These are phyloP conservation scores for Chymomyza amoena DNA, from an alignment of 2,888 invertebrate genomes.

Conservation along the genomic window DNA sequence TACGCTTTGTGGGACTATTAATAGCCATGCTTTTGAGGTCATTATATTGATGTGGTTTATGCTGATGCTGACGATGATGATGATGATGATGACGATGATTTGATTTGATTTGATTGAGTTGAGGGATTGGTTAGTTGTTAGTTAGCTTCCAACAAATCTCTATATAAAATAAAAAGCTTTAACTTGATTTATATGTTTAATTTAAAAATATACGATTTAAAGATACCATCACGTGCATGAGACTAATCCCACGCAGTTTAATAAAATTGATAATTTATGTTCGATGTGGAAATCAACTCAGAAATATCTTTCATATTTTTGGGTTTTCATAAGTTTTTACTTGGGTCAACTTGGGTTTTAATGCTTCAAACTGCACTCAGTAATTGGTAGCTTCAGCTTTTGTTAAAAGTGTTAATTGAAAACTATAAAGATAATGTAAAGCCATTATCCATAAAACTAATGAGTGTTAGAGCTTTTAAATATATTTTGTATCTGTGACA, in stretches of 20 bases:
- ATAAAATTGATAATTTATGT: not conserved
- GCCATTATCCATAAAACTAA: not conserved
- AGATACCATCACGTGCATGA: not conserved
- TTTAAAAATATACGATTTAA: not conserved
- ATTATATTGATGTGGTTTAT: conserved; percentile 42
- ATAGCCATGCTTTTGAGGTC: conserved; percentile 61
- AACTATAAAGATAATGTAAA: not conserved
- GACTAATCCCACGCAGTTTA: not conserved
- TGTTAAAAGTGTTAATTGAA: not conserved
- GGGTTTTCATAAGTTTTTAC: not conserved
- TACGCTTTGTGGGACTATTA: conserved; percentile 52
- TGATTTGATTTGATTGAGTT: conserved; percentile 46
- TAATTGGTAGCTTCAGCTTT: not conserved
- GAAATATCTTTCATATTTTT: not conserved
- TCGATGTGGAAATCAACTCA: not conserved
- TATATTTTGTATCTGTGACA: too few species aligned
- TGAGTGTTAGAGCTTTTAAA: too few species aligned
- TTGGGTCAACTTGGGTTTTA: too few species aligned
- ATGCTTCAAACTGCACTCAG: not conserved
- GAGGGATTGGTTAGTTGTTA: conserved; percentile 7
- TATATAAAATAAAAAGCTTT: not conserved
- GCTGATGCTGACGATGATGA: not conserved
- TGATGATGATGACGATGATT: conserved; percentile 22
- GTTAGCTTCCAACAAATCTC: not conserved
- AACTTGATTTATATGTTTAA: not conserved